These are phyloP conservation scores for Platichthys stellatus DNA, from an alignment of 2,113 vertebrate species.

Conservation along the genomic window DNA sequence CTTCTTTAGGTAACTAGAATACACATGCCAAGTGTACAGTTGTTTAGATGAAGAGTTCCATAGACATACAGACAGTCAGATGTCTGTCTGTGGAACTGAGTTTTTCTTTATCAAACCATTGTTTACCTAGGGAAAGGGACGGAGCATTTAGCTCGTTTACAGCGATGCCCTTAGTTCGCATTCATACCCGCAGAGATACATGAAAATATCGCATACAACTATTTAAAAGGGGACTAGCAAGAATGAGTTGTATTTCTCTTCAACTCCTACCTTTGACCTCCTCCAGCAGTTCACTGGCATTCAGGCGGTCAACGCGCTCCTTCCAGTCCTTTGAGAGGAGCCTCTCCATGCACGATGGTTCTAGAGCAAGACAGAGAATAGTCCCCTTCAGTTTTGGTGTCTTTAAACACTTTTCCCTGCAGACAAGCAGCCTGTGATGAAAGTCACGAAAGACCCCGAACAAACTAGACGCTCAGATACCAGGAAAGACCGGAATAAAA, in stretches of 20 bases:
- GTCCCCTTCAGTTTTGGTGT: not conserved
- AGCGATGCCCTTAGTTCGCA: too few species aligned
- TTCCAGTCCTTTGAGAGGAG: conserved; percentile 96
- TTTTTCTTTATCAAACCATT: not conserved
- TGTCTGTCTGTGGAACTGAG: too few species aligned
- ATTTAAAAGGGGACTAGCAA: not conserved
- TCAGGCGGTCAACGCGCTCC: conserved; percentile 92
- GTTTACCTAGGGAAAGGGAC: too few species aligned
- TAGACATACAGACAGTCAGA: too few species aligned
- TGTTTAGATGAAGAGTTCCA: too few species aligned
- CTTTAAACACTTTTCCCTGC: not conserved
- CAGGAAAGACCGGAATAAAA: not conserved
- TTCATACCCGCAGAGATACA: not conserved
- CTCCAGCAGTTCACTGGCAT: conserved; percentile 91
- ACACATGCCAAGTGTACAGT: too few species aligned
- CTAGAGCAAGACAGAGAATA: conserved; percentile 63
- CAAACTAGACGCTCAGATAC: not conserved
- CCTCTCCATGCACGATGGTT: conserved; percentile 91
- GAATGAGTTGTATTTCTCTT: not conserved
- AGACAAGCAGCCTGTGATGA: not conserved
- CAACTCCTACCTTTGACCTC: conserved; percentile 93
- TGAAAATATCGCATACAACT: too few species aligned
- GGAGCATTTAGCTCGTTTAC: too few species aligned
- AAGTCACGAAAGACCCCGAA: too few species aligned
- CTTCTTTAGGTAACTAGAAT: too few species aligned